Evolutionary conservation across 2,797 vertebrate genomes (phyloP).

Genomic region (Sebastes minor): DNA sequence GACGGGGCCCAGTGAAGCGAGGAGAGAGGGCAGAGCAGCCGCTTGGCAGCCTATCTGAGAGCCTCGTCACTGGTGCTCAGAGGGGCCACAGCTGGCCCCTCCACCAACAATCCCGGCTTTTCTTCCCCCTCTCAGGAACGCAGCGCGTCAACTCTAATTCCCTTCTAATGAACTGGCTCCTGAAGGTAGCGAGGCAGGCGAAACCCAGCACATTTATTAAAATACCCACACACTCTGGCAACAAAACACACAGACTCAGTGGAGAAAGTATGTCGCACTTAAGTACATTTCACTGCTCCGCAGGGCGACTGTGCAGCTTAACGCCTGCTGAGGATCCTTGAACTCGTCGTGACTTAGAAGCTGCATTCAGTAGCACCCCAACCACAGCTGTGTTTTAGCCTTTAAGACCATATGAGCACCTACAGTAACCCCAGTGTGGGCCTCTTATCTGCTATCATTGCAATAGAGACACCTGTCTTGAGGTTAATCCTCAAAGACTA

Average conservation of each 20-base stretch:
- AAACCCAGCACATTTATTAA: constrained; percentile 54
- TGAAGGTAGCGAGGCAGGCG: constrained; percentile 59
- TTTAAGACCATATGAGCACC: not conserved
- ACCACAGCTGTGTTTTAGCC: constrained; percentile 18
- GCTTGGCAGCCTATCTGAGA: constrained; percentile 77
- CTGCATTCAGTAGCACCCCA: constrained; percentile 5
- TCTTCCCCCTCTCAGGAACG: constrained; percentile 68
- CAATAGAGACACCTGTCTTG: not conserved
- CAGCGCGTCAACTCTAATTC: constrained; percentile 75
- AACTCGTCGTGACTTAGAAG: constrained; percentile 31
- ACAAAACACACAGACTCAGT: constrained; percentile 32
- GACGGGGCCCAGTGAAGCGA: constrained; percentile 43
- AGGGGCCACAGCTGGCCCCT: constrained; percentile 74
- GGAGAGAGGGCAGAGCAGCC: constrained; percentile 47
- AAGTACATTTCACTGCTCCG: constrained; percentile 36
- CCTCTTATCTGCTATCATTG: not conserved
- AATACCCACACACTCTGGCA: constrained; percentile 52
- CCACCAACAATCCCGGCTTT: constrained; percentile 68
- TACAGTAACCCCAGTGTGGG: not conserved
- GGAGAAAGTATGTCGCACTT: constrained; percentile 38
- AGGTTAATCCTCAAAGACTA: not conserved
- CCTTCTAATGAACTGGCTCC: constrained; percentile 81
- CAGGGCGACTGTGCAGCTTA: constrained; percentile 20
- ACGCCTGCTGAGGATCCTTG: constrained; percentile 36
- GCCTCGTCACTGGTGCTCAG: constrained; percentile 54